Evolutionary conservation across 2,113 vertebrate genomes (phyloP).

Genomic region (Hiodon alosoides): DNA sequence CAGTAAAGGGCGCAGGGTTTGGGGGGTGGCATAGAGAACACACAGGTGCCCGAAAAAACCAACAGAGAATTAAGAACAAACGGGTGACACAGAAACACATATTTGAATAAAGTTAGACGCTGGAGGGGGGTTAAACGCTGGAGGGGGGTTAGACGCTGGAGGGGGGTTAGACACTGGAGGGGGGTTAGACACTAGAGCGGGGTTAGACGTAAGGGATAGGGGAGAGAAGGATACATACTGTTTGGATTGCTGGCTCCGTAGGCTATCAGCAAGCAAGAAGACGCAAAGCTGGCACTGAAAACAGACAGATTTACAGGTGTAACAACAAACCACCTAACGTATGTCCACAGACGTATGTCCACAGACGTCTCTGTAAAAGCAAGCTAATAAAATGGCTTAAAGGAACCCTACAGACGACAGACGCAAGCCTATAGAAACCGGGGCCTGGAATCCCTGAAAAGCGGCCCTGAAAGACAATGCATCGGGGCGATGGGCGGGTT

Average conservation of each 20-base stretch:
- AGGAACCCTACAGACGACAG: too few species aligned
- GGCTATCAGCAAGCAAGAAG: conserved; percentile 89
- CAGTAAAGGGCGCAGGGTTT: neutral
- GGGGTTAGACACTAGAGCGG: neutral
- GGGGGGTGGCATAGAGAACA: neutral
- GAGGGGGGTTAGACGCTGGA: too few species aligned
- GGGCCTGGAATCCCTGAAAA: neutral
- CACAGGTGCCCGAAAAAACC: neutral
- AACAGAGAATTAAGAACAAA: neutral
- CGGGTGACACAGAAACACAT: too few species aligned
- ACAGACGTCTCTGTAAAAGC: neutral
- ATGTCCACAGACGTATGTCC: neutral
- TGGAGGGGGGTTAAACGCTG: too few species aligned
- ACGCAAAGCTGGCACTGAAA: conserved; percentile 82
- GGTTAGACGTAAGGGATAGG: neutral
- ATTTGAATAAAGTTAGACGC: too few species aligned
- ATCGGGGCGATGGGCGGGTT: conserved; percentile 8
- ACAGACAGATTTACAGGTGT: conserved; percentile 27
- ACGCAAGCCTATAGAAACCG: too few species aligned
- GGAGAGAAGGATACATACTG: conserved; percentile 62
- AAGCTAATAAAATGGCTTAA: neutral
- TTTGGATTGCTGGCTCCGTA: conserved; percentile 86
- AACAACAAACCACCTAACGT: neutral
- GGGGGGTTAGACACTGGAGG: too few species aligned
- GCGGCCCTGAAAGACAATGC: neutral